Conservation (phyloP, 1,140 invertebrate species). For the roundworm (Caenorhabditis elegans) region WBcel235 BX284603.4:7625001-7625500, state of each 20-base stretch:
- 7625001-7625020: too few species aligned
- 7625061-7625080: too few species aligned
- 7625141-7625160: too few species aligned
- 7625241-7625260: too few species aligned
- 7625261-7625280: not conserved
- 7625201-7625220: not conserved
- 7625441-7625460: conserved; percentile 17
- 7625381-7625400: conserved; percentile 24
- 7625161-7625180: too few species aligned
- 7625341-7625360: not conserved
- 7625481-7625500: not conserved
- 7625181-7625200: not conserved
- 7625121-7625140: too few species aligned
- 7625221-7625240: not conserved
- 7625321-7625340: not conserved
- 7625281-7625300: not conserved
- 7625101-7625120: too few species aligned
- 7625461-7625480: not conserved
- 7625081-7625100: too few species aligned
- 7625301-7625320: not conserved
- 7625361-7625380: not conserved
- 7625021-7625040: too few species aligned
- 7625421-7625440: not conserved
- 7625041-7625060: too few species aligned
- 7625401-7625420: not conserved